These are phyloP conservation scores for Laspeyria flexula DNA, from an alignment of 2,888 invertebrate genomes.

Conservation along the genomic window DNA sequence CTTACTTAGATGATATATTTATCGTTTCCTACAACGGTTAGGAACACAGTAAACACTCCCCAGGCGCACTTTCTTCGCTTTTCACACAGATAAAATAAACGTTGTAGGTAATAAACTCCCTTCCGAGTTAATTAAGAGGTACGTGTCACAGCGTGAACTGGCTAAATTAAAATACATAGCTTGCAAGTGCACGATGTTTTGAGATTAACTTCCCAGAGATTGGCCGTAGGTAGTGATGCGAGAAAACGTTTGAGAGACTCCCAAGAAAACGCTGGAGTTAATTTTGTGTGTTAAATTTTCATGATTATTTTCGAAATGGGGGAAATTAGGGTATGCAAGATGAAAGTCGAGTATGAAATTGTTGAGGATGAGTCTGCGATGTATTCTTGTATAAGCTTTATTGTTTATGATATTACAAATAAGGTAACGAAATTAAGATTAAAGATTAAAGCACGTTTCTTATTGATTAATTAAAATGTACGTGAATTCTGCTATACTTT, in stretches of 20 bases:
- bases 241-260: conserved; percentile 27
- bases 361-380: background rate
- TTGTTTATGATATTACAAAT: too few relatives aligned
- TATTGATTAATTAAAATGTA: too few relatives aligned
- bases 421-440: too few relatives aligned
- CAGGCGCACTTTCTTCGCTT: conserved; percentile 34
- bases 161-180: conserved; percentile 56
- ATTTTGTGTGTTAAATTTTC: conserved; percentile 42
- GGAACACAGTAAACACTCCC: conserved; percentile 34
- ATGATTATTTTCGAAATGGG: conserved; percentile 34
- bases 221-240: conserved; percentile 35
- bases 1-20: too few relatives aligned
- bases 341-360: background rate
- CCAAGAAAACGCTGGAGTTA: conserved; percentile 29
- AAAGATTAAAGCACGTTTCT: too few relatives aligned
- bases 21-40: conserved; percentile 11
- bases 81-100: conserved; percentile 48
- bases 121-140: conserved; percentile 58
- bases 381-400: background rate
- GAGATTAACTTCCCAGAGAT: conserved; percentile 46
- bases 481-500: too few relatives aligned
- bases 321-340: conserved; percentile 19
- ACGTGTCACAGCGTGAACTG: conserved; percentile 49
- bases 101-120: conserved; percentile 52
- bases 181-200: conserved; percentile 44